These are phyloP conservation scores for Watsonalla cultraria DNA, from an alignment of 2,888 invertebrate genomes.

Conservation along the genomic window DNA sequence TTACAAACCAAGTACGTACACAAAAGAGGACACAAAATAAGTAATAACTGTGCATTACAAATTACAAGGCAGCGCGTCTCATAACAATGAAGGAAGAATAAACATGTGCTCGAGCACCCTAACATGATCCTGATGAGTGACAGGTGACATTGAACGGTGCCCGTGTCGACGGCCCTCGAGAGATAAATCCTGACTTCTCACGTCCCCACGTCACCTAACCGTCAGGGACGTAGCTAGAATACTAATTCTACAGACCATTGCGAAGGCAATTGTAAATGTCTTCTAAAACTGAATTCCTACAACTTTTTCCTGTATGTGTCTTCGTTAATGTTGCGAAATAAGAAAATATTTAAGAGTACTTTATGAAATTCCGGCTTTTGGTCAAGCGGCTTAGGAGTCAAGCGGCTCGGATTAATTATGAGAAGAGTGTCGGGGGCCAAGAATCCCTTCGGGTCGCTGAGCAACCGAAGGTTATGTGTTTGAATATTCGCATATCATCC, in stretches of 20 bases:
- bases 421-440: too few species aligned
- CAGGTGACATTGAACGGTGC: neutral
- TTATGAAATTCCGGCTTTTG: too few species aligned
- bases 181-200: neutral
- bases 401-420: too few species aligned
- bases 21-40: too few species aligned
- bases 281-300: neutral
- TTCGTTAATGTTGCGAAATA: too few species aligned
- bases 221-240: neutral
- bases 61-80: neutral
- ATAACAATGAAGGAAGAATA: neutral
- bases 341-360: too few species aligned
- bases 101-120: neutral
- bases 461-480: too few species aligned
- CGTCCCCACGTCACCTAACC: neutral
- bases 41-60: neutral
- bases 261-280: neutral
- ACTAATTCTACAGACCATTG: slow-evolving; percentile 1
- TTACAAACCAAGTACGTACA: too few species aligned
- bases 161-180: neutral
- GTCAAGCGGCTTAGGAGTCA: too few species aligned
- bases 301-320: neutral
- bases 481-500: too few species aligned
- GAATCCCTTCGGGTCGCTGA: too few species aligned
- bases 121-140: neutral